A percentile compares a stretch with the other conserved stretches of the same genome.
Evolutionary conservation across 2,797 vertebrate genomes (phyloP).

Genomic region (Hypotaenidia okinawae): DNA sequence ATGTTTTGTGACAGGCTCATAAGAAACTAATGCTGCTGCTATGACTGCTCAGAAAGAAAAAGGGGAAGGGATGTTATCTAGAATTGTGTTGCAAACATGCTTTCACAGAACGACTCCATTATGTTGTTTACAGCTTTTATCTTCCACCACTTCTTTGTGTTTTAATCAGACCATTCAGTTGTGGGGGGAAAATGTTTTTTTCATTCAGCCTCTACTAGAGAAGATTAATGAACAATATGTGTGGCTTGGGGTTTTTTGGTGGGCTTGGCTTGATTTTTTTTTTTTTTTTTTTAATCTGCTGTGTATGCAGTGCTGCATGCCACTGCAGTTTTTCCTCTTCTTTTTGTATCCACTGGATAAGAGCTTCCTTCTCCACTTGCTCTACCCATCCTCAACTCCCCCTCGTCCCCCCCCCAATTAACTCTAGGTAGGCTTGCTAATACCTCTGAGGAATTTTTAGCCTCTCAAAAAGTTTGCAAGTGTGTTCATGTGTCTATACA

Average conservation of each 20-base stretch:
- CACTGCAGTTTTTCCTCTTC: conserved; percentile 3
- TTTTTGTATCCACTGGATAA: not conserved
- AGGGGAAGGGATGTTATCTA: not conserved
- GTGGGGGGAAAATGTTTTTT: not conserved
- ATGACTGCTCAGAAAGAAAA: not conserved
- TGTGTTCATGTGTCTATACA: not conserved
- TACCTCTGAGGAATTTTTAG: not conserved
- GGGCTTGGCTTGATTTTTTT: no score
- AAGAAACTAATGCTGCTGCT: not conserved
- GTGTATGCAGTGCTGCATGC: conserved; percentile 1
- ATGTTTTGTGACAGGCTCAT: not conserved
- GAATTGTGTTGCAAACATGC: not conserved
- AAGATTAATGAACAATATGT: conserved; percentile 20
- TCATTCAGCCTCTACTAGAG: not conserved
- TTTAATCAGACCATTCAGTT: not conserved
- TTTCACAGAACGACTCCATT: not conserved
- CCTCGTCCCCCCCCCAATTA: not conserved
- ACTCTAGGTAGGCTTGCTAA: not conserved
- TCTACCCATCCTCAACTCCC: no score
- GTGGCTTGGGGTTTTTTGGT: not conserved
- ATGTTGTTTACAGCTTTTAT: not conserved
- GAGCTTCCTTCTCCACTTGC: not conserved
- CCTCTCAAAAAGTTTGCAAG: not conserved
- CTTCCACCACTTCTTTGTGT: not conserved
- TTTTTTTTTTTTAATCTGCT: not conserved